These are phyloP conservation scores for Amblyopsis hoosieri DNA, from an alignment of 2,797 vertebrate species.

Conservation along the genomic window DNA sequence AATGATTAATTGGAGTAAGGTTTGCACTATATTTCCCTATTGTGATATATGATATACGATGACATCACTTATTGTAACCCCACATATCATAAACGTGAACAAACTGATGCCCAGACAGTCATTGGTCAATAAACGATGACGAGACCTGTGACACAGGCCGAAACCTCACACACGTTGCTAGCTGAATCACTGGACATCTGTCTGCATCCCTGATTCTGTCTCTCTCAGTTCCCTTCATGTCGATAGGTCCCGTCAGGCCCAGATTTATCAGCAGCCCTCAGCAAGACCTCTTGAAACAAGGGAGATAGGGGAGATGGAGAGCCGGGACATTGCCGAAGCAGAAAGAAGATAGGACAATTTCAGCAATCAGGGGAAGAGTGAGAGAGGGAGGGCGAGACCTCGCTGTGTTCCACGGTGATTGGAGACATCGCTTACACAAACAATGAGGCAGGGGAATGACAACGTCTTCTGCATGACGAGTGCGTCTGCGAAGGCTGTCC, in stretches of 20 bases:
- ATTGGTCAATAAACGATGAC: slow-evolving; percentile 7
- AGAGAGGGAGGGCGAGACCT: slow-evolving; percentile 64
- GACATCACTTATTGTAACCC: too few relatives aligned
- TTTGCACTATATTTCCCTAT: too few relatives aligned
- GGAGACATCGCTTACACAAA: slow-evolving; percentile 74
- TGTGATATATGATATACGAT: too few relatives aligned
- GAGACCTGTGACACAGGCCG: neutral
- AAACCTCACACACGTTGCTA: neutral
- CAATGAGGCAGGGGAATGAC: slow-evolving; percentile 67
- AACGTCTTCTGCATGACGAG: slow-evolving; percentile 85
- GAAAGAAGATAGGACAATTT: slow-evolving; percentile 70
- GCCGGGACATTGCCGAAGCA: slow-evolving; percentile 45
- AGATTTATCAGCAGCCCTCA: slow-evolving; percentile 4
- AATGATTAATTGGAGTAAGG: too few relatives aligned
- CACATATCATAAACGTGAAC: neutral
- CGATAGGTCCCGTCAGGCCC: slow-evolving; percentile 21
- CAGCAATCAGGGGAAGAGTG: slow-evolving; percentile 59
- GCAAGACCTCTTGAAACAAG: slow-evolving; percentile 37
- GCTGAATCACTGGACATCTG: slow-evolving; percentile 5
- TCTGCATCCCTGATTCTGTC: slow-evolving; percentile 8
- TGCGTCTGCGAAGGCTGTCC: slow-evolving; percentile 90
- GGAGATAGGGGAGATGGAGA: slow-evolving; percentile 18
- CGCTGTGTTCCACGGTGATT: slow-evolving; percentile 69
- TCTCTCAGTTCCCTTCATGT: slow-evolving; percentile 16
- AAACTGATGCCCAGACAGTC: neutral